Evolutionary conservation across 2,797 vertebrate species (phyloP), one percentile per base, ranked within the genome.

Genomic region (Mycteria americana): DNA sequence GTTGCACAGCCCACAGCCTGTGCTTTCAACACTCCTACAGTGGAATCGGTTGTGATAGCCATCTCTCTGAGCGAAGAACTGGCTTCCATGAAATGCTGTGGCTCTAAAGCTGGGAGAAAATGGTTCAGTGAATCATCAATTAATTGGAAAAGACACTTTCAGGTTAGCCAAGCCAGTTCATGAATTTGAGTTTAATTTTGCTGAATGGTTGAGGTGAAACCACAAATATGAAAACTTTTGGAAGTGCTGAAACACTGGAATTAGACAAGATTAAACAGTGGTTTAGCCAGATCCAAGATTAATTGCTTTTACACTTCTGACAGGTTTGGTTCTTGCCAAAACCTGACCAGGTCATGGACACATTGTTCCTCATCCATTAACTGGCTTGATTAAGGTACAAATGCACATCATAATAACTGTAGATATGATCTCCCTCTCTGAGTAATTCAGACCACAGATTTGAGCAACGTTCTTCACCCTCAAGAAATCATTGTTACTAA

Each of bases 61-160:
- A 87, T 93, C 94, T 91, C 82, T 77, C 64, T 46, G 51, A 93
- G 63, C 59, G 81, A 59, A 88, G 11, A 77, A 4, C 21, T 13
- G 78, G 48, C 88, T 92, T 82, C 80, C 93, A 70, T 50, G 70
- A 85, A 64, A 21, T 59, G 81, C 68, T 37, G 68, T 4, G 22
- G 73, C 68, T 83, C 72, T 27, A 88, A 54, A 91, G 23, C 37
- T 46, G 48, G 94, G 87, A 96, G 60, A 93, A 74, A 74, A 77
- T 16, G 11, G 0, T 60, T 62, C 68, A 39, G 7, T 93, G 95
- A 96, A 70, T 96, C 92, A 95, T 21, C 72, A 48, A 0, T 96
- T 97, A 85, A 51, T 68, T 94, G 67, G 89, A 96, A 97, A 85
- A 94, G 37, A 48, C 51, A 50, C 56, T 92, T 91, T 67, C 9